Evolutionary conservation across 2,113 vertebrate genomes (phyloP).

Genomic region (Pomatostomus ruficeps): DNA sequence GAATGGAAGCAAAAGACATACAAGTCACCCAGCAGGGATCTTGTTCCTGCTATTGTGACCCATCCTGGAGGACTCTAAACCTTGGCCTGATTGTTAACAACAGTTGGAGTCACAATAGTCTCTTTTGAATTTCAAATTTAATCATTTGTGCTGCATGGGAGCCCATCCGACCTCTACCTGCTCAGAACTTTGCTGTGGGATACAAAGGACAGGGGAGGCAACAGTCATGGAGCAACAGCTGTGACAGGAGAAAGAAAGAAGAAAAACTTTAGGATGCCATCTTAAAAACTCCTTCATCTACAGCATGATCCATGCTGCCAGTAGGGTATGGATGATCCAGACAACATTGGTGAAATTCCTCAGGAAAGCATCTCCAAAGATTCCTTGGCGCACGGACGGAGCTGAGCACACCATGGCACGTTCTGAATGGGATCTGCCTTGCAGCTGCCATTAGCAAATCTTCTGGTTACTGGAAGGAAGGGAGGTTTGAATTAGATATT

Average conservation of each 20-base stretch:
- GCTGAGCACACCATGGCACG: fast-evolving
- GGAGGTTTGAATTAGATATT: neutral
- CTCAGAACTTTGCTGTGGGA: neutral
- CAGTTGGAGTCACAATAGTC: neutral
- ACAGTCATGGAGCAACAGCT: neutral
- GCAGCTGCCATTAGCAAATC: neutral
- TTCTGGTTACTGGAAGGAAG: neutral
- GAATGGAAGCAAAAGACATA: neutral
- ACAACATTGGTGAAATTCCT: neutral
- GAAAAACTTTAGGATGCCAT: neutral
- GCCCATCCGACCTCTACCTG: neutral
- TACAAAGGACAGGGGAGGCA: neutral
- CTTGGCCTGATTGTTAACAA: neutral
- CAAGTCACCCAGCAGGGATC: neutral
- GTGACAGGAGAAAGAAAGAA: neutral
- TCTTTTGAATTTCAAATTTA: neutral
- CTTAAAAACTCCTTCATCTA: neutral
- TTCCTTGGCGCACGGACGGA: neutral
- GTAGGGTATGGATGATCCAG: neutral
- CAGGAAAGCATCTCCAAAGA: neutral
- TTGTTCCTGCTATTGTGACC: neutral
- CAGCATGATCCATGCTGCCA: neutral
- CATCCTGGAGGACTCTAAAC: neutral
- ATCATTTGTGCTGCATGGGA: neutral
- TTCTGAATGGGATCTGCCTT: neutral